These are phyloP conservation scores for Bothrops jararaca DNA, from an alignment of 2,113 vertebrate species.

Conservation along the genomic window DNA sequence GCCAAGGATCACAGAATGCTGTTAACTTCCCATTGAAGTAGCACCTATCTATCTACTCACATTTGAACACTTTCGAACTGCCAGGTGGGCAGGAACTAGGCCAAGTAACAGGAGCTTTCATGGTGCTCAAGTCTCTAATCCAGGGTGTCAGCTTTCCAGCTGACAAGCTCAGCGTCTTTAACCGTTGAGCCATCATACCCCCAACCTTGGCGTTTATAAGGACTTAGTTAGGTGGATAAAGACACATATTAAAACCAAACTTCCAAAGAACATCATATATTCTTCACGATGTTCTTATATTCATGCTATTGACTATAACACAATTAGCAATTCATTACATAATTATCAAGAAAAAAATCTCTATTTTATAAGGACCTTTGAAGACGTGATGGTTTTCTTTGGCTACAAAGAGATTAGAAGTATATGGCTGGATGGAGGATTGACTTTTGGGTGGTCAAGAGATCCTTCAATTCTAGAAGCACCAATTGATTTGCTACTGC, in stretches of 20 bases:
- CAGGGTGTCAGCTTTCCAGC: background rate
- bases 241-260: background rate
- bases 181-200: background rate
- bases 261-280: background rate
- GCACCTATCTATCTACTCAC: background rate
- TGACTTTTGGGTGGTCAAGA: too few species aligned
- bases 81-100: background rate
- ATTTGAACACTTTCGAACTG: background rate
- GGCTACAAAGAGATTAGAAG: background rate
- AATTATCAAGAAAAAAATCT: background rate
- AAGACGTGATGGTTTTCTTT: background rate
- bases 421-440: background rate
- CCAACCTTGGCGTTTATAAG: background rate
- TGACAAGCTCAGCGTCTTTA: background rate
- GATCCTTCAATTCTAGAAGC: background rate
- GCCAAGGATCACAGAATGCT: background rate
- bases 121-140: background rate
- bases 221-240: background rate
- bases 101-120: background rate
- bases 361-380: background rate
- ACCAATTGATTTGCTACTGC: background rate
- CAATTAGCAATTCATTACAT: background rate
- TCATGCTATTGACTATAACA: background rate
- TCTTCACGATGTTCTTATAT: constrained; percentile 17
- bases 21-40: background rate